Evolutionary conservation across 2,797 vertebrate species (phyloP).

Genomic region (Muscicapa comitata): DNA sequence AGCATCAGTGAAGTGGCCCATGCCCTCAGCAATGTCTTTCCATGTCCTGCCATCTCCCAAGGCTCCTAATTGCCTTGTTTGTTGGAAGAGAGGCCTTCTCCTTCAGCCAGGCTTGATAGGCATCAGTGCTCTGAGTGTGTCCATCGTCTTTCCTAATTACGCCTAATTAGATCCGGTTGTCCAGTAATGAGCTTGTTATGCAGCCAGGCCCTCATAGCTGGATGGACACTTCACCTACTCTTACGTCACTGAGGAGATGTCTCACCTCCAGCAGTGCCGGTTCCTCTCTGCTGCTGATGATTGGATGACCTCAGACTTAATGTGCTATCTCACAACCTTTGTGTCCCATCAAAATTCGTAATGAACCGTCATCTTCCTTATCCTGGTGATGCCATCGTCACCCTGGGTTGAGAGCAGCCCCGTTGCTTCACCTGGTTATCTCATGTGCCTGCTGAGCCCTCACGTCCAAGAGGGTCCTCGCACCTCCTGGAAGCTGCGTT

Average conservation of each 20-base stretch:
- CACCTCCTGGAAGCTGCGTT: not conserved
- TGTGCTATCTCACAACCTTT: not conserved
- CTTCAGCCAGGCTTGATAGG: slow-evolving; percentile 1
- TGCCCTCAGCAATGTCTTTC: not conserved
- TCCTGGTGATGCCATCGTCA: not conserved
- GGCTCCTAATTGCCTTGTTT: not conserved
- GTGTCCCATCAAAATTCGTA: not conserved
- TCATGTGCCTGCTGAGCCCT: not conserved
- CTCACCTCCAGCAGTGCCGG: not conserved
- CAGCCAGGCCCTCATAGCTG: not conserved
- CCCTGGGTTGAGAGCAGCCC: not conserved
- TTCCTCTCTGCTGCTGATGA: not conserved
- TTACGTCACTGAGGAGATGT: not conserved
- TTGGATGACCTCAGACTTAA: slow-evolving; percentile 16
- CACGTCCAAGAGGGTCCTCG: rapidly evolving
- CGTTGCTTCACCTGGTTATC: not conserved
- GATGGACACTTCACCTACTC: slow-evolving; percentile 5
- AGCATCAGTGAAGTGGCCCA: not conserved
- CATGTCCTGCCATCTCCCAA: not conserved
- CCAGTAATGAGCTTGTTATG: slow-evolving; percentile 5
- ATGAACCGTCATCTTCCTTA: not conserved
- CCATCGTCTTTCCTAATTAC: not conserved
- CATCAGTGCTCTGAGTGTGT: not conserved
- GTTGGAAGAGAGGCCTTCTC: not conserved
- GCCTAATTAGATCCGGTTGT: slow-evolving; percentile 7